phyloP scores from a whole-genome alignment of 2,113 vertebrate genomes.

The Panthera tigris region DNA sequence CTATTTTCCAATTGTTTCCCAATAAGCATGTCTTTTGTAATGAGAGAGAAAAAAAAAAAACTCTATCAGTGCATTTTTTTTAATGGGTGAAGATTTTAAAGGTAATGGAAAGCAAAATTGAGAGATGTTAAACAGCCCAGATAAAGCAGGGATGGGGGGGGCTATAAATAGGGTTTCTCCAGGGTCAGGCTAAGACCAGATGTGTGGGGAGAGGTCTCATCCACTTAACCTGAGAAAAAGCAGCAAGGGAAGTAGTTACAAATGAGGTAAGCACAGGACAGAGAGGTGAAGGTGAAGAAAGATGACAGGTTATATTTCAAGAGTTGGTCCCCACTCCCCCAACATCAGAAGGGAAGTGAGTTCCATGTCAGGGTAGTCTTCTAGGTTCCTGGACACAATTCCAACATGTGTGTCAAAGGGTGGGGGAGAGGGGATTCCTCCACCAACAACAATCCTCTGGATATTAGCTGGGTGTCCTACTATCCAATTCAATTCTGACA shows the following conservation, averaged over 20 bases:
- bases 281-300: not conserved
- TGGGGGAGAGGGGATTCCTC: not conserved
- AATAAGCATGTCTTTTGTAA: not conserved
- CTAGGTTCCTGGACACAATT: not conserved
- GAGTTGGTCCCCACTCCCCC: not conserved
- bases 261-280: not conserved
- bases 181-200: too few relatives aligned
- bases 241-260: not conserved
- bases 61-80: not conserved
- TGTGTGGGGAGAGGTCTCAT: accelerated
- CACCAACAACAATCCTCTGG: not conserved
- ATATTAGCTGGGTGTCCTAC: not conserved
- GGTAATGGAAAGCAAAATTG: not conserved
- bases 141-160: not conserved
- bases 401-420: not conserved
- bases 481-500: not conserved
- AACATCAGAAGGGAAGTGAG: not conserved
- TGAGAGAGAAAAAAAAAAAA: not conserved
- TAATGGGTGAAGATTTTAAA: not conserved
- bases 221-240: not conserved
- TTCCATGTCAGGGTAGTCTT: not conserved
- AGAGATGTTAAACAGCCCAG: not conserved
- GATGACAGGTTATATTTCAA: too few relatives aligned
- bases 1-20: not conserved
- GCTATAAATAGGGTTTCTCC: not conserved